Conservation (phyloP, 2,797 vertebrate genomes). For the Melanotaenia nigrans region DNA sequence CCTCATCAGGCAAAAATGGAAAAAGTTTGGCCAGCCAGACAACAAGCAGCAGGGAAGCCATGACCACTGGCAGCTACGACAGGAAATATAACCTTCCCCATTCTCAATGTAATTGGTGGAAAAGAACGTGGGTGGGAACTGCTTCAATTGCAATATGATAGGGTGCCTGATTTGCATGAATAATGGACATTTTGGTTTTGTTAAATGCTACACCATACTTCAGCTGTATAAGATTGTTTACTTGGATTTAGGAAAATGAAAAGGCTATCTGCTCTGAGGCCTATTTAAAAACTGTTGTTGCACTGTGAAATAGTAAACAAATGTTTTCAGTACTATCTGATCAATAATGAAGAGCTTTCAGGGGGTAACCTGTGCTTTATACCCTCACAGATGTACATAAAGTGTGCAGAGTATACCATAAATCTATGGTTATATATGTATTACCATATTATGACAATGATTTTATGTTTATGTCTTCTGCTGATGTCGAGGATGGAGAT, state of each 20-base stretch:
- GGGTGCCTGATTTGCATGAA: slow-evolving; percentile 32
- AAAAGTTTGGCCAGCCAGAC: slow-evolving; percentile 70
- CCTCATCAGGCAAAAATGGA: slow-evolving; percentile 84
- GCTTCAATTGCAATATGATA: slow-evolving; percentile 43
- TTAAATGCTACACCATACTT: not conserved
- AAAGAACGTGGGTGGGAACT: slow-evolving; percentile 38
- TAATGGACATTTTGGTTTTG: slow-evolving; percentile 38
- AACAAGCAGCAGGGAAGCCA: slow-evolving; percentile 36
- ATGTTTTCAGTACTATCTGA: slow-evolving; percentile 8
- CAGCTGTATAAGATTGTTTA: not conserved
- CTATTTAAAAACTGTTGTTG: not conserved
- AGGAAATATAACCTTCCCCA: slow-evolving; percentile 64
- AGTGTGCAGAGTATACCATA: not conserved
- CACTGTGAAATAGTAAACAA: not conserved
- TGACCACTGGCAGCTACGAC: slow-evolving; percentile 46
- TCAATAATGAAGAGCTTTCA: not conserved
- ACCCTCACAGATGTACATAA: not conserved
- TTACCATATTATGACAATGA: not conserved
- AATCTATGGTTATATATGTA: not conserved
- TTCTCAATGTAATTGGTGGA: slow-evolving; percentile 42
- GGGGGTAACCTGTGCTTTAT: slow-evolving; percentile 2
- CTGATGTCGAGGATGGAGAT: not conserved
- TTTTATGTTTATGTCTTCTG: not conserved
- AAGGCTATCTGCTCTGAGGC: not conserved
- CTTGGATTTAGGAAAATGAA: not conserved